Percentiles rank a stretch among this genome's conserved stretches.
phyloP scores from a whole-genome alignment of 2,797 vertebrate genomes.

The Trematomus bernacchii region DNA sequence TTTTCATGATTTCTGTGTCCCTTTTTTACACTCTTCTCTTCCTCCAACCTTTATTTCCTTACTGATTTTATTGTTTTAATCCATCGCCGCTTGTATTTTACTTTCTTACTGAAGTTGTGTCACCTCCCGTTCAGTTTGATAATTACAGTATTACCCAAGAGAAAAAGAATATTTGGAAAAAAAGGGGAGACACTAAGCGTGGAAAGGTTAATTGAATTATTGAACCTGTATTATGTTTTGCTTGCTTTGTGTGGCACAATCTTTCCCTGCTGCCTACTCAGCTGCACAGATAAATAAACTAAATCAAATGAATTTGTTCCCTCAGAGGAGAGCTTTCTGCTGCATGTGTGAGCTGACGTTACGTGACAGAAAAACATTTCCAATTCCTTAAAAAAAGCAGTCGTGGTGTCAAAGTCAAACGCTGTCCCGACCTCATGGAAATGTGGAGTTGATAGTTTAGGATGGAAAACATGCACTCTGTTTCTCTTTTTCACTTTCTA shows the following conservation, averaged over 20 bases:
- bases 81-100: background rate
- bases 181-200: background rate
- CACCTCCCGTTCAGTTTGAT: constrained; percentile 14
- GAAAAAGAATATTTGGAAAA: constrained; percentile 5
- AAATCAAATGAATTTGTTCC: constrained; percentile 43
- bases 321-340: constrained; percentile 30
- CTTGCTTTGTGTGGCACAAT: constrained; percentile 33
- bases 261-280: constrained; percentile 24
- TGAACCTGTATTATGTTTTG: constrained; percentile 37
- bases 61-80: background rate
- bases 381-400: constrained; percentile 29
- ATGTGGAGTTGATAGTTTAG: constrained; percentile 45
- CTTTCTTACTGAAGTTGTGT: background rate
- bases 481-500: constrained; percentile 23
- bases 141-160: constrained; percentile 15
- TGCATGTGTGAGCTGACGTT: constrained; percentile 12
- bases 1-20: background rate
- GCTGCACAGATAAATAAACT: constrained; percentile 49
- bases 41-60: background rate
- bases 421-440: constrained; percentile 25
- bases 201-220: constrained; percentile 49
- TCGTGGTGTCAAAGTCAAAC: constrained; percentile 55
- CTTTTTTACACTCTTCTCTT: background rate
- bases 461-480: constrained; percentile 45
- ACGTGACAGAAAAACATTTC: constrained; percentile 33